Evolutionary conservation across 2,888 invertebrate genomes (phyloP), one percentile per base, ranked within the genome.

Genomic region (Alviniconcha strummeri): DNA sequence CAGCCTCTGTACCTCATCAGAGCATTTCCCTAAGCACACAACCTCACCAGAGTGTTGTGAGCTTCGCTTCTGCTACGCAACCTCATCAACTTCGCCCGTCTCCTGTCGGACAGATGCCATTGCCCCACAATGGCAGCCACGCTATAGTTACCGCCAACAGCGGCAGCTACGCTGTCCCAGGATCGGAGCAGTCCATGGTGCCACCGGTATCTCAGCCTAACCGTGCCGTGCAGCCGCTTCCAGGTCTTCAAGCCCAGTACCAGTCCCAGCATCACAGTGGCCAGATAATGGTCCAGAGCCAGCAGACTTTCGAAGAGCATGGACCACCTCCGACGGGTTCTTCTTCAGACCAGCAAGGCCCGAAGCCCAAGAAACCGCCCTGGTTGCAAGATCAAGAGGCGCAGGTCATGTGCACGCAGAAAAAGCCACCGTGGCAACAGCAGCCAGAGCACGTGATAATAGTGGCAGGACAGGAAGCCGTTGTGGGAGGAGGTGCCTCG

Each of bases 351-450:
- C 19, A 78, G 36, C 78, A 8, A 15, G 64, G 36, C 4, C 19
- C 5, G 19, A 19, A 19, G 36, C 7, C 52, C 13, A 78, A 78
- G 78, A 78, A 78, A 52, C 78, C 78, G 2, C 78, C 78, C 0
- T 78, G 78, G 78, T 57, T 64, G 64, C 19, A 19, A 17, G 78
- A 78, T 60, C 36, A 52, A 15, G 64, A 78, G 13, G 64, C 57
- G 36, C 78, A 78, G 78, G 11, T 64, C 5, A 6, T 60, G 64
- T 36, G 57, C 11, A 19, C 57, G 5, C 76, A 77, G 76, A 77
- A 77, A 57, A 19, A 54, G 15, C 78, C 60, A 19, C 60, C 78
- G 13, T 78, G 78, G 78, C 52, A 56, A 57, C 78, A 78, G 52
- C 60, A n/a, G 13, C 5, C 13, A 52, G 36, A 64, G 5, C 60